phyloP scores from a whole-genome alignment of 2,113 vertebrate genomes.

The Aegithalos caudatus region DNA sequence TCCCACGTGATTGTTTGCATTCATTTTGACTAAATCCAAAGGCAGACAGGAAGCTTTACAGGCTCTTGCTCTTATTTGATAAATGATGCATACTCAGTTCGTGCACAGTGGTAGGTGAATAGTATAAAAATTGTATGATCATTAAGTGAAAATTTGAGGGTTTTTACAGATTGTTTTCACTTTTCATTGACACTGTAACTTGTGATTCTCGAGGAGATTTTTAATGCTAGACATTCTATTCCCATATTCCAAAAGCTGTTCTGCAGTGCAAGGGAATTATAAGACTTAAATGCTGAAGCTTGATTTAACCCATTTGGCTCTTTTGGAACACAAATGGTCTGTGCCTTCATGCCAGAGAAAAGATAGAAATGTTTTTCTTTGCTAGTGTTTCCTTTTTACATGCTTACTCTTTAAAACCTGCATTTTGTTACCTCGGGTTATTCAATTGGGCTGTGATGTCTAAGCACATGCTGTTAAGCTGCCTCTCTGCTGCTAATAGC shows the following conservation, averaged over 20 bases:
- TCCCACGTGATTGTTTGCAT: constrained; percentile 84
- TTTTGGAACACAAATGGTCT: neutral
- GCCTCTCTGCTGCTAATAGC: neutral
- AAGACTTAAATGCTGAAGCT: constrained; percentile 1
- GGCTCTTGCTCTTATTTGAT: constrained; percentile 43
- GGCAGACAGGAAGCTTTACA: constrained; percentile 68
- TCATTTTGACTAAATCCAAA: constrained; percentile 76
- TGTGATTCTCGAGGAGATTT: constrained; percentile 5
- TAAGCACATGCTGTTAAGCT: neutral
- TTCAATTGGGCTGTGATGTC: neutral
- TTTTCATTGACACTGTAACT: constrained; percentile 7
- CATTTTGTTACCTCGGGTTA: neutral
- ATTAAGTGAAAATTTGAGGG: constrained; percentile 36
- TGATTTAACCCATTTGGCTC: constrained; percentile 46
- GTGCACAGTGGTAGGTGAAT: constrained; percentile 31
- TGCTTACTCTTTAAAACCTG: neutral
- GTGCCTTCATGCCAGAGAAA: neutral
- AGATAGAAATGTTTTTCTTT: neutral
- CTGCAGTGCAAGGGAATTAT: constrained; percentile 4
- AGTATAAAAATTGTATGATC: constrained; percentile 36
- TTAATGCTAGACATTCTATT: constrained; percentile 16
- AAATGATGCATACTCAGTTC: constrained; percentile 14
- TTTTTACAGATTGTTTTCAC: constrained; percentile 16
- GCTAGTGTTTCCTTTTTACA: neutral
- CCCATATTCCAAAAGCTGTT: constrained; percentile 4